Evolutionary conservation across 2,888 invertebrate genomes (phyloP).

Genomic region (Heliothis peltigera): DNA sequence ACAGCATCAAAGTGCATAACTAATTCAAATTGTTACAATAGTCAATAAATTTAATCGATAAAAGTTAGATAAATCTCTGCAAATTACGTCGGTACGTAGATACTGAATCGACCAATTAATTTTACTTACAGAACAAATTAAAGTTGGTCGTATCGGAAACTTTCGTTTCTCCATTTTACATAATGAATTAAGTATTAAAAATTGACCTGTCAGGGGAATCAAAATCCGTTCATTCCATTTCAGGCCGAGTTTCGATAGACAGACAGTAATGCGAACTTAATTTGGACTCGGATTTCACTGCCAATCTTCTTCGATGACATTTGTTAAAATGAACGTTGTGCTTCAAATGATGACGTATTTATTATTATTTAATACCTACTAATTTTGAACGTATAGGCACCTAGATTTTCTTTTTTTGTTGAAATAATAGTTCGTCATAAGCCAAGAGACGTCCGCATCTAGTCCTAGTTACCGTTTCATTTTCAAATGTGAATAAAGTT

Average conservation of each 20-base stretch:
- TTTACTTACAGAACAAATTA: conserved; percentile 49
- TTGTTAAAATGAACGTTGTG: conserved; percentile 65
- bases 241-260: conserved; percentile 63
- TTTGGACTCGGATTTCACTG: conserved; percentile 66
- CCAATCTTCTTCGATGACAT: conserved; percentile 66
- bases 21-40: background rate
- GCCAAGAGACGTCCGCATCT: too few species aligned
- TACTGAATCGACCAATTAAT: conserved; percentile 28
- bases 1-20: background rate
- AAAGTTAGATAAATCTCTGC: conserved; percentile 5
- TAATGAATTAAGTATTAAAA: conserved; percentile 65
- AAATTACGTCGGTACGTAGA: conserved; percentile 2
- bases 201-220: conserved; percentile 66
- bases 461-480: too few species aligned
- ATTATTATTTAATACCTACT: conserved; percentile 37
- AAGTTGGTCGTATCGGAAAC: conserved; percentile 46
- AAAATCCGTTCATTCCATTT: conserved; percentile 68
- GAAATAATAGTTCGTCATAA: too few species aligned
- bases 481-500: too few species aligned
- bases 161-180: conserved; percentile 54
- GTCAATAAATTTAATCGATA: background rate
- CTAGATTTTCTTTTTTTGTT: conserved; percentile 1
- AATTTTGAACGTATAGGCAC: background rate
- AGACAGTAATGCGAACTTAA: conserved; percentile 71
- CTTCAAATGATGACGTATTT: conserved; percentile 48